phyloP scores from a whole-genome alignment of 2,113 vertebrate species.

The Acrocephalus arundinaceus region DNA sequence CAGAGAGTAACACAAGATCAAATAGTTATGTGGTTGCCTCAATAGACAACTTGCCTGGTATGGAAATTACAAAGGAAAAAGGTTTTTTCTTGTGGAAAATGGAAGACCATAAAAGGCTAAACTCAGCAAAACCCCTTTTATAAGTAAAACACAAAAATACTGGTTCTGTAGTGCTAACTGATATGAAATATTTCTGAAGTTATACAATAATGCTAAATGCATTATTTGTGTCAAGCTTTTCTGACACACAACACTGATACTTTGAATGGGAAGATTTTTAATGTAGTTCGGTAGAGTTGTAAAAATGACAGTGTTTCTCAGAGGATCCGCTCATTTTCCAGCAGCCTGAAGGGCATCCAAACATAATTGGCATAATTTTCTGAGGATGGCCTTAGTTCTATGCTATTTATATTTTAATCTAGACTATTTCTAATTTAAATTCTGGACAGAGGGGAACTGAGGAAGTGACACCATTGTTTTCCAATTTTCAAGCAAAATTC shows the following conservation, averaged over 20 bases:
- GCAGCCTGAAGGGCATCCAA: background rate
- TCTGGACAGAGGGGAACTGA: background rate
- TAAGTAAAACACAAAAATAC: background rate
- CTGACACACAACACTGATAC: background rate
- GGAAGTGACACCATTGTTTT: background rate
- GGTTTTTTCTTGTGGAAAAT: background rate
- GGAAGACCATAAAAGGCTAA: slow-evolving; percentile 20
- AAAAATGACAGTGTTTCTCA: background rate
- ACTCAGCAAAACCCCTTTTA: background rate
- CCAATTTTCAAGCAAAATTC: background rate
- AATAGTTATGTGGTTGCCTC: background rate
- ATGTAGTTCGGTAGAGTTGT: background rate
- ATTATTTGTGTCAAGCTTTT: background rate
- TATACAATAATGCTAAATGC: background rate
- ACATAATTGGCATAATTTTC: background rate
- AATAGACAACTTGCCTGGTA: background rate
- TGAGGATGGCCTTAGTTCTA: background rate
- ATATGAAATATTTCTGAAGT: background rate
- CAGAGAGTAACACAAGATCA: background rate
- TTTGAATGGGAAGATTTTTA: background rate
- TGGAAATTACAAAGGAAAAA: background rate
- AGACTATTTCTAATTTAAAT: background rate
- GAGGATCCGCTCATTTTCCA: background rate
- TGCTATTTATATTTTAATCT: background rate
- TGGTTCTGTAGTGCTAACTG: background rate